Evolutionary conservation across 2,888 invertebrate genomes (phyloP), one percentile per base, ranked within the genome.

Genomic region (Pristionchus entomophagus): DNA sequence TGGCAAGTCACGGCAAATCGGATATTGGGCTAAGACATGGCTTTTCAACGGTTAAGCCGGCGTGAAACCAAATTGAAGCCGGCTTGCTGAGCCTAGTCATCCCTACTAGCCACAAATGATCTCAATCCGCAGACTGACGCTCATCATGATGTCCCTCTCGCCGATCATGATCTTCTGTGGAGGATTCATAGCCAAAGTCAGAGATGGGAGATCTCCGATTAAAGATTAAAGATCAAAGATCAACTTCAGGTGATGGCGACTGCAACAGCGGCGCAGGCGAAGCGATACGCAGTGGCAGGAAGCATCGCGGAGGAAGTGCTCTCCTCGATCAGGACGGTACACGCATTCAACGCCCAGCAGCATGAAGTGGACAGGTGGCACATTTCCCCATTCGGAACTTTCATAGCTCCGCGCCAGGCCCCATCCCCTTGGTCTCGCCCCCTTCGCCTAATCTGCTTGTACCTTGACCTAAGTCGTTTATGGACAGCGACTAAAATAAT

Each of bases 181-280:
- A 4, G 88, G 86, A 17, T 92, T 92, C 86, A 87, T 92, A 1
- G 89, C 90, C 26, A 92, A 91, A 88, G 87, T 88, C 22, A 19
- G 45, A 45, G 45, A 45, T 10, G 45, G 14, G n/a, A n/a, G n/a
- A n/a, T n/a, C n/a, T n/a, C n/a, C n/a, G n/a, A n/a, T n/a, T 45
- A 45, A 14, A 14, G 45, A 45, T 10, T 14, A 45, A 14, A 45
- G 45, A 45, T 45, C 45, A 45, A 69, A 69, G 29, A 26, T 69
- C 19, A n/a, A 29, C 19, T 69, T 35, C 86, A 94, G 94, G 86
- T 94, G 81, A 93, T 94, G 84, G 93, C 94, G 1, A 92, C 93
- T 8, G 93, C 94, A 32, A 93, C 94, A 4, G 93, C 93, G 5
- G 88, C 94, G 86, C 95, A 95, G 87, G 94, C 92, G 32, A 89